Evolutionary conservation across 2,888 invertebrate species (phyloP).

Genomic region (Calameuta pallipes): DNA sequence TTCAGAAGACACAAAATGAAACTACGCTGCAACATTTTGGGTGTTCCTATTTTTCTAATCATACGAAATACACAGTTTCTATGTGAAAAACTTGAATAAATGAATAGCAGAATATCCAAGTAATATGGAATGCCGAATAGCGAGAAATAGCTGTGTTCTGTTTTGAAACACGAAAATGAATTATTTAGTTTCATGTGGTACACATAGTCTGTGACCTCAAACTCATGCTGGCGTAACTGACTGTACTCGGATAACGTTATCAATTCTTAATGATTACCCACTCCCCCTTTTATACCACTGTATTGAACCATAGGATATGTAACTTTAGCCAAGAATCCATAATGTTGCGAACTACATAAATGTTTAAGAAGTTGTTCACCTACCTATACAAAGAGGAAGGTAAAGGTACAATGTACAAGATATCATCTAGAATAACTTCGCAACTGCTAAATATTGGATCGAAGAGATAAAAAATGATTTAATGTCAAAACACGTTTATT

Average conservation of each 20-base stretch:
- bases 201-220: neutral
- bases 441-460: neutral
- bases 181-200: neutral
- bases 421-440: neutral
- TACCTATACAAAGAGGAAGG: neutral
- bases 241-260: neutral
- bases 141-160: neutral
- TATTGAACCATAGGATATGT: neutral
- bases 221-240: neutral
- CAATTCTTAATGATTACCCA: neutral
- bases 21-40: neutral
- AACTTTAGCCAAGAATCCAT: neutral
- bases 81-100: neutral
- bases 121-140: neutral
- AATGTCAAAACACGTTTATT: conserved; percentile 20
- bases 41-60: neutral
- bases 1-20: neutral
- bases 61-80: neutral
- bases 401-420: neutral
- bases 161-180: neutral
- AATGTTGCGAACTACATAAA: neutral
- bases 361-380: neutral
- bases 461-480: neutral
- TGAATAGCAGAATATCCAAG: neutral
- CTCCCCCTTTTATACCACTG: neutral